Evolutionary conservation across 2,888 invertebrate genomes (phyloP).

Genomic region (Drosophila lutescens): DNA sequence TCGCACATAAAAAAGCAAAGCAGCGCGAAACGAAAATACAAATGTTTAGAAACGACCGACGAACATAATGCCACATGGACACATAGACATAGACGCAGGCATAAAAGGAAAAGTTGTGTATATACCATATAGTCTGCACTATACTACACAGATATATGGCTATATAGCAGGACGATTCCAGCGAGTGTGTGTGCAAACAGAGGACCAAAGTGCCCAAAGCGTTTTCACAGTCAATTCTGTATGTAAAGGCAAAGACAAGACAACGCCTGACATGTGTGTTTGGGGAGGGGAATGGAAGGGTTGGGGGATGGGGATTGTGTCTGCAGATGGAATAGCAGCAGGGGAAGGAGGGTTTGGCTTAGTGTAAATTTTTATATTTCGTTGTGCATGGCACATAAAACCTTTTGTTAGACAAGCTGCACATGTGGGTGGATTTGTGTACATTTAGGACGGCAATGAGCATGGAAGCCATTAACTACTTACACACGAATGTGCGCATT

Average conservation of each 20-base stretch:
- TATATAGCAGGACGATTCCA: conserved; percentile 31
- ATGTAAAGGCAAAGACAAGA: conserved; percentile 73
- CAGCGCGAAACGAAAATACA: conserved; percentile 10
- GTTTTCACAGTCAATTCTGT: conserved; percentile 81
- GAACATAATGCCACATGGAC: conserved; percentile 32
- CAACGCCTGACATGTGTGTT: conserved; percentile 54
- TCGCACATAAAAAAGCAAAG: conserved; percentile 29
- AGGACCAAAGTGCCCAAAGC: conserved; percentile 76
- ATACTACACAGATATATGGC: neutral
- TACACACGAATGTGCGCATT: conserved; percentile 15
- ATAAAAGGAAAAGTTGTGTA: conserved; percentile 29
- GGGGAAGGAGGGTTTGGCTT: conserved; percentile 6
- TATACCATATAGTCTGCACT: neutral
- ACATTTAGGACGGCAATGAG: conserved; percentile 65
- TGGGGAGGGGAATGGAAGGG: neutral
- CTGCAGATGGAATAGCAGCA: neutral
- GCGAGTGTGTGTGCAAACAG: conserved; percentile 58
- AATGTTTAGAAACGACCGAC: conserved; percentile 7
- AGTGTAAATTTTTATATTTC: conserved; percentile 57
- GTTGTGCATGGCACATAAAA: conserved; percentile 68
- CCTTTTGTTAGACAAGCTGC: conserved; percentile 61
- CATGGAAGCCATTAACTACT: conserved; percentile 60
- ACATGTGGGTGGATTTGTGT: conserved; percentile 27
- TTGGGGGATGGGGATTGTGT: conserved; percentile 3
- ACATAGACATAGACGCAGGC: conserved; percentile 6